Evolutionary conservation across 2,113 vertebrate species (phyloP).

Genomic region (Chelonoidis abingdonii): DNA sequence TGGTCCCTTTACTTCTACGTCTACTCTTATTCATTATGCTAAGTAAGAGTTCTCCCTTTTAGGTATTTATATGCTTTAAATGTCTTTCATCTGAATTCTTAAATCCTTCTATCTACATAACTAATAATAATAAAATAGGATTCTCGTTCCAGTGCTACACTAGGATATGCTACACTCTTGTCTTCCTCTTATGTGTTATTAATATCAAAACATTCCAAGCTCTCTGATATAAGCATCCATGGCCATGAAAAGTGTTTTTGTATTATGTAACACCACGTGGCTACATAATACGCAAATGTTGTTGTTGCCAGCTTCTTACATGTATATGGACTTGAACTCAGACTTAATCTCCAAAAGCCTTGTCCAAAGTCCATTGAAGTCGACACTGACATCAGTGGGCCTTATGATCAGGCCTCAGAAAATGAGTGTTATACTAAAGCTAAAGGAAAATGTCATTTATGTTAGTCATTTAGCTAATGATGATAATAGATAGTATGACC

Average conservation of each 20-base stretch:
- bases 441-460: neutral
- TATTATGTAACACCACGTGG: neutral
- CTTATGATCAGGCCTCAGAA: neutral
- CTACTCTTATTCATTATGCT: neutral
- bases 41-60: neutral
- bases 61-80: neutral
- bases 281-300: neutral
- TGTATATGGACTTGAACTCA: neutral
- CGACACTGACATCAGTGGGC: neutral
- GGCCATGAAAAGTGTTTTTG: neutral
- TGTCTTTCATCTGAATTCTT: neutral
- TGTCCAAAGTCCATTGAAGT: neutral
- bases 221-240: neutral
- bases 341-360: neutral
- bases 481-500: neutral
- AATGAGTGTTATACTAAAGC: neutral
- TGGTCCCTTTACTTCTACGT: neutral
- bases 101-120: neutral
- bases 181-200: neutral
- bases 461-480: neutral
- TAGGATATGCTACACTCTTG: neutral
- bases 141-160: neutral
- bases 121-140: neutral
- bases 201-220: neutral
- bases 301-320: accelerated